These are phyloP conservation scores for Diaprepes abbreviatus DNA, from an alignment of 2,888 invertebrate genomes.

Conservation along the genomic window DNA sequence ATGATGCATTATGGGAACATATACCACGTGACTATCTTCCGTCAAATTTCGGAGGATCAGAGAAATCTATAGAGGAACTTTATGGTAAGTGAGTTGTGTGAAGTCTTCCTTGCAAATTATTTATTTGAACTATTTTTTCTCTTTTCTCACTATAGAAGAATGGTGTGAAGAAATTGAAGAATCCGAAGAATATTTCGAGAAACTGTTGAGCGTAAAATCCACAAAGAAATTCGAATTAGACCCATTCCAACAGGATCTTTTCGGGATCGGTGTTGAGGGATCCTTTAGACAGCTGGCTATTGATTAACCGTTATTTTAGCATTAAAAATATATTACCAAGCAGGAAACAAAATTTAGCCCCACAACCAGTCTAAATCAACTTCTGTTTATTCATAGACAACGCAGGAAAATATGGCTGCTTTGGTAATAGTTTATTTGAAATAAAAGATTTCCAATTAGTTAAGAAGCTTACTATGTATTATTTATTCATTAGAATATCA, in stretches of 20 bases:
- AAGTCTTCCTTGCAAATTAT: too few species aligned
- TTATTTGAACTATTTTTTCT: too few species aligned
- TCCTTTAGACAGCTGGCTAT: constrained; percentile 54
- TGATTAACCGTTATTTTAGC: too few species aligned
- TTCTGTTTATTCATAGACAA: too few species aligned
- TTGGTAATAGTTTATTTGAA: too few species aligned
- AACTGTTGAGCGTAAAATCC: constrained; percentile 46
- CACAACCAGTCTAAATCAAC: too few species aligned
- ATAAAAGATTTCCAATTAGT: too few species aligned
- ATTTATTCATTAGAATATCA: too few species aligned
- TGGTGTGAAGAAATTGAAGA: constrained; percentile 53
- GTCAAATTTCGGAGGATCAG: constrained; percentile 54
- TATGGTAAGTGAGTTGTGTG: constrained; percentile 68
- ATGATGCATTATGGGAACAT: constrained; percentile 49
- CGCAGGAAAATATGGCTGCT: too few species aligned
- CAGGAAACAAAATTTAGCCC: too few species aligned
- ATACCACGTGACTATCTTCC: constrained; percentile 56
- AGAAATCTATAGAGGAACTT: constrained; percentile 71
- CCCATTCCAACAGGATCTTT: constrained; percentile 29
- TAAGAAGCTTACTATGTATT: too few species aligned
- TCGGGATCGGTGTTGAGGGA: constrained; percentile 53
- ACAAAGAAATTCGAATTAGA: constrained; percentile 41
- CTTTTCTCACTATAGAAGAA: constrained; percentile 52
- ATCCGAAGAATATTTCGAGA: constrained; percentile 48
- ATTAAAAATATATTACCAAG: too few species aligned